These are phyloP conservation scores for Lepus timidus DNA, from an alignment of 2,113 vertebrate genomes.

Conservation along the genomic window DNA sequence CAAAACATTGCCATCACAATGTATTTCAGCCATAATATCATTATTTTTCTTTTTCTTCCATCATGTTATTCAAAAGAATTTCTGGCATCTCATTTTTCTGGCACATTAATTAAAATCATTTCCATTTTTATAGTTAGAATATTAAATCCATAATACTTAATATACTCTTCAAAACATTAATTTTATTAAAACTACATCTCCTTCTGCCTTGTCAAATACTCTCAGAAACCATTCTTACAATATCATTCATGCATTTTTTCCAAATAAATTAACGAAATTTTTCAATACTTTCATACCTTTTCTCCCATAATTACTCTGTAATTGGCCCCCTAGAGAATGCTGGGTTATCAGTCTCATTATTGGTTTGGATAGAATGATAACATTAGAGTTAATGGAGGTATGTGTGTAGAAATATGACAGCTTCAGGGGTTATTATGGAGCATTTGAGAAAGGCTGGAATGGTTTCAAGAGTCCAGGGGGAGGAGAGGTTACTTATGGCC, in stretches of 20 bases:
- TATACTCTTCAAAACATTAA: not conserved
- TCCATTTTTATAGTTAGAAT: not conserved
- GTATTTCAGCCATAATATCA: not conserved
- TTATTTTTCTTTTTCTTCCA: not conserved
- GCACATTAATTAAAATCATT: not conserved
- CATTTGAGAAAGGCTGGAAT: not conserved
- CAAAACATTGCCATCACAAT: not conserved
- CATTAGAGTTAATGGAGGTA: not conserved
- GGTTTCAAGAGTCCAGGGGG: not conserved
- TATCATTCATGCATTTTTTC: not conserved
- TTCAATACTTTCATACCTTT: not conserved
- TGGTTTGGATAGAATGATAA: conserved; percentile 31
- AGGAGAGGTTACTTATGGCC: not conserved
- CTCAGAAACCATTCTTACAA: not conserved
- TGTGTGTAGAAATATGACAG: not conserved
- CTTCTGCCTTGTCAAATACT: not conserved
- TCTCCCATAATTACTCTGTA: conserved; percentile 24
- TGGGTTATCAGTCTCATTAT: not conserved
- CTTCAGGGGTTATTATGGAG: not conserved
- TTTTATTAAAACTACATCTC: not conserved
- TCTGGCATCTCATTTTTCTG: not conserved
- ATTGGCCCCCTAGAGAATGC: not conserved
- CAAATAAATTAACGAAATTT: conserved; percentile 26
- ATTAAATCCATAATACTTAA: not conserved
- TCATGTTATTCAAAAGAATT: not conserved